Evolutionary conservation across 2,888 invertebrate species (phyloP), one percentile per base, ranked within the genome.

Genomic region (Chaitophorus viminalis): DNA sequence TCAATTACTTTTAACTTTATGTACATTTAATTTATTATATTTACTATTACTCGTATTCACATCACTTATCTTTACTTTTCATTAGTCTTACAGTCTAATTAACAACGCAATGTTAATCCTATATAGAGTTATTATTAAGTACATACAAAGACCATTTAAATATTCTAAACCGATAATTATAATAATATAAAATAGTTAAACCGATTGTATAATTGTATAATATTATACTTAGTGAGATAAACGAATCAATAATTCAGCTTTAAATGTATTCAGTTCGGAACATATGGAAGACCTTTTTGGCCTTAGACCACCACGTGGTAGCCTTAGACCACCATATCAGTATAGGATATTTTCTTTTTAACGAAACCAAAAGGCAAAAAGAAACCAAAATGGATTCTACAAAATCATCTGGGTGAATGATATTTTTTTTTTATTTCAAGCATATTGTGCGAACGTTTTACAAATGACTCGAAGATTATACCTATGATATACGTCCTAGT

Each of bases 221-320:
- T 60, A 25, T 60, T 60, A 21, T 21, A 25, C 60, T 46, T 46
- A 31, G 29, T 31, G 36, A 25, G 17, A 39, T 74, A 25, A 39
- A 74, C 21, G 21, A 25, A 74, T 36, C 36, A 74, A 74, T 74
- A 74, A 74, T 74, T 74, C 39, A 9, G 21, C 21, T 74, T 25
- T 39, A 74, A 36, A 74, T 21, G 17, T 60, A 60, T 29, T 39
- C 36, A n/a, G 33, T 3, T 54, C 77, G 60, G 6, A 21, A 60
- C 60, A 54, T 54, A 9, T 65, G 79, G 36, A 4, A 36, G 79
- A 79, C 65, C 79, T 79, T 39, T 79, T 79, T 79, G 79, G 29
- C 39, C 79, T 79, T 79, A 36, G 33, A 36, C n/a, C n/a, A n/a
- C n/a, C 31, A 36, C 33, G n/a, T 60, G n/a, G 54, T 29, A 14